These are phyloP conservation scores for Chydorus sphaericus DNA, from an alignment of 2,888 invertebrate genomes.

Conservation along the genomic window DNA sequence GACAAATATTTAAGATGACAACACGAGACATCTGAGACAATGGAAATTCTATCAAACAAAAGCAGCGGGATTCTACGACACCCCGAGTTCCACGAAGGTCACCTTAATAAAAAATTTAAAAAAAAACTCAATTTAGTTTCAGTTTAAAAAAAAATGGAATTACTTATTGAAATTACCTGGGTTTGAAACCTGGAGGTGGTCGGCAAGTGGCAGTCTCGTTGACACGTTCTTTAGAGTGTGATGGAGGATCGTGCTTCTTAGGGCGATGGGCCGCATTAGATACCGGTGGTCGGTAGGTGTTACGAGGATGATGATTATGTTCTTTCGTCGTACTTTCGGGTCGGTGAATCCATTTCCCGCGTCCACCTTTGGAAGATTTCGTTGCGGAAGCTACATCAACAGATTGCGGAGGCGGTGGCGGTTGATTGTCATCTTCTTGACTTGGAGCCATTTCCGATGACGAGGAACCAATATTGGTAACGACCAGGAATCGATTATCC, in stretches of 20 bases:
- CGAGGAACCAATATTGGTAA: too few relatives aligned
- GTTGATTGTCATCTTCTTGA: background rate
- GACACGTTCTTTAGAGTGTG: background rate
- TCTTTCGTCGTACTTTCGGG: background rate
- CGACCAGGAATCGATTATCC: slow-evolving; percentile 43
- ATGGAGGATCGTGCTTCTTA: background rate
- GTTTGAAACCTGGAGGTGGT: background rate
- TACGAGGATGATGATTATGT: background rate
- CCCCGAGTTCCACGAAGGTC: background rate
- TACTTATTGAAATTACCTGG: background rate
- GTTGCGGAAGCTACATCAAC: background rate
- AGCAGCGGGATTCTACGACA: too few relatives aligned
- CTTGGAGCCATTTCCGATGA: too few relatives aligned
- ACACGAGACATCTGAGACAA: too few relatives aligned
- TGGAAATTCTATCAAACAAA: too few relatives aligned
- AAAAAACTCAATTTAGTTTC: too few relatives aligned
- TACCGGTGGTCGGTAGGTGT: background rate
- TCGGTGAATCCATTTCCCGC: background rate
- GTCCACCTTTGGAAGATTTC: too few relatives aligned
- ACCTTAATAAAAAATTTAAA: too few relatives aligned
- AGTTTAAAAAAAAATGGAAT: background rate
- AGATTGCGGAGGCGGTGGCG: too few relatives aligned
- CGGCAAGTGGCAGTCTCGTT: background rate
- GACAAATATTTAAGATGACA: too few relatives aligned
- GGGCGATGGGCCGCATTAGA: background rate